Conservation (phyloP, 2,797 vertebrate species). For the Garrulus glandarius region DNA sequence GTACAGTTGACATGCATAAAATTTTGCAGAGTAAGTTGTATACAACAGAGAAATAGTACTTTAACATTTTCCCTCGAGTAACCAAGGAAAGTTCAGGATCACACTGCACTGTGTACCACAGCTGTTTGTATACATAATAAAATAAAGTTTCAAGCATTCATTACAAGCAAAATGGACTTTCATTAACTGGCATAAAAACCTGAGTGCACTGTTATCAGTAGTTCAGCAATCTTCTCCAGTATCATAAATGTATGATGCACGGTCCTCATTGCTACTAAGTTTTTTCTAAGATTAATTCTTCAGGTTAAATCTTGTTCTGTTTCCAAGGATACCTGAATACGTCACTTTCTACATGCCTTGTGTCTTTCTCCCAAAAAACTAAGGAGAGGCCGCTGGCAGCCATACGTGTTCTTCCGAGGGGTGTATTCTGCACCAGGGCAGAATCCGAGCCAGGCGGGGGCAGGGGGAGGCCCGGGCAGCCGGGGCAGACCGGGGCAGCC, state of each 20-base stretch:
- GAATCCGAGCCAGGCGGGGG: rapidly evolving
- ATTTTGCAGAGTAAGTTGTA: neutral
- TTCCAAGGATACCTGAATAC: constrained; percentile 22
- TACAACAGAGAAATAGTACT: rapidly evolving
- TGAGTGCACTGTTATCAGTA: rapidly evolving
- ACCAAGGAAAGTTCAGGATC: neutral
- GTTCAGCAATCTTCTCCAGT: too few species aligned
- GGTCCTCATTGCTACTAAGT: neutral
- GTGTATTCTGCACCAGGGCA: rapidly evolving
- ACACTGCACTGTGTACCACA: rapidly evolving
- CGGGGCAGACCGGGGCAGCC: neutral
- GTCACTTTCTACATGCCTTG: neutral
- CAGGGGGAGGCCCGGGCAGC: neutral
- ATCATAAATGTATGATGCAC: rapidly evolving
- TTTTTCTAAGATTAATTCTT: neutral
- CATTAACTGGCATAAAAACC: neutral
- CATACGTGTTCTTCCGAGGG: rapidly evolving
- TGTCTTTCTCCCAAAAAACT: neutral
- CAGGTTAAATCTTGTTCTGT: neutral
- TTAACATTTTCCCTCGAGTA: neutral
- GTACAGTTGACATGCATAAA: rapidly evolving
- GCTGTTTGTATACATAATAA: neutral
- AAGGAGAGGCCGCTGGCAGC: neutral
- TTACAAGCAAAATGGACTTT: neutral
- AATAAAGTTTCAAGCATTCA: rapidly evolving